A percentile compares a stretch with the other conserved stretches of the same genome.
Conservation (phyloP, 2,797 vertebrate species). For the Acipenser transmontanus region DNA sequence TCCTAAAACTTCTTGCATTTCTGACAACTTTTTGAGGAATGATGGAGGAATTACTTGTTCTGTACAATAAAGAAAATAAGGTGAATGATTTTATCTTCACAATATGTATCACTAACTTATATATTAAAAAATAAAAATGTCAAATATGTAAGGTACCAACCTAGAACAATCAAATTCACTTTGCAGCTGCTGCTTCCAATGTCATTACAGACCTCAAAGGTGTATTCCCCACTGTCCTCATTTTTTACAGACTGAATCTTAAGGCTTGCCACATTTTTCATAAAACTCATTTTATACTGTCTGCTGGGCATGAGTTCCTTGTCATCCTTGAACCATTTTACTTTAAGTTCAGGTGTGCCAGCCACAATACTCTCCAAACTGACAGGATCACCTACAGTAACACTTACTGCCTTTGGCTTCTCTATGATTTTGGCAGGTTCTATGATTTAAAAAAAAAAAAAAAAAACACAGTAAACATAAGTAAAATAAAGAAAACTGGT, state of each 20-base stretch:
- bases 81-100: constrained; percentile 8
- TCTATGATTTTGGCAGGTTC: constrained; percentile 90
- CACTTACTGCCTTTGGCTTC: constrained; percentile 82
- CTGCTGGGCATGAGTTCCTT: constrained; percentile 85
- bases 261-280: constrained; percentile 84
- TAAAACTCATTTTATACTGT: constrained; percentile 86
- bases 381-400: constrained; percentile 85
- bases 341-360: constrained; percentile 86
- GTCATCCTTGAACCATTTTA: constrained; percentile 87
- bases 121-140: too few relatives aligned
- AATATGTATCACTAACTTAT: too few relatives aligned
- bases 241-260: constrained; percentile 81
- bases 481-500: too few relatives aligned
- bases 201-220: constrained; percentile 88
- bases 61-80: constrained; percentile 40
- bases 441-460: constrained; percentile 43
- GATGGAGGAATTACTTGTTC: constrained; percentile 89
- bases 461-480: constrained; percentile 1
- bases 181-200: constrained; percentile 85
- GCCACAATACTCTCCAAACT: constrained; percentile 88
- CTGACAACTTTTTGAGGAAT: constrained; percentile 84
- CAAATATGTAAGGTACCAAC: constrained; percentile 60
- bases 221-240: constrained; percentile 82
- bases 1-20: constrained; percentile 81
- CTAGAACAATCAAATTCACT: constrained; percentile 79